phyloP scores from a whole-genome alignment of 2,797 vertebrate genomes.

The Schizopygopsis malacanthus region DNA sequence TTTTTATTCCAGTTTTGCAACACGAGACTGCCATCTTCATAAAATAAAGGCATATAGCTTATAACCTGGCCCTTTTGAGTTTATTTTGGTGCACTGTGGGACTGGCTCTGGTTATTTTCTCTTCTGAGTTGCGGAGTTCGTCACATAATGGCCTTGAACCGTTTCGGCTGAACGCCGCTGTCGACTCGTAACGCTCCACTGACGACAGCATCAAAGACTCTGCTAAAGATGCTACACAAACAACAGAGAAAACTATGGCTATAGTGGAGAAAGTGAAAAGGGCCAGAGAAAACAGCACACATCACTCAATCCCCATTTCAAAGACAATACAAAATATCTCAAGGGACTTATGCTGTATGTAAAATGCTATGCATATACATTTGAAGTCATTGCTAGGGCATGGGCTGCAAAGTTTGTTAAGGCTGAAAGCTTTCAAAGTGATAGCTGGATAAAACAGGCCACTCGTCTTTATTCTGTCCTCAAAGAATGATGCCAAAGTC shows the following conservation, averaged over 20 bases:
- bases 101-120: slow-evolving; percentile 18
- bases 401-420: not conserved
- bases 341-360: not conserved
- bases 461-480: slow-evolving; percentile 19
- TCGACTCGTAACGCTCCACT: slow-evolving; percentile 47
- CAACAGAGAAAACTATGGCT: slow-evolving; percentile 45
- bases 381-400: not conserved
- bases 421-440: slow-evolving; percentile 1
- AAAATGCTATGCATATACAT: not conserved
- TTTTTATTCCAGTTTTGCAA: slow-evolving; percentile 30
- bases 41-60: slow-evolving; percentile 9
- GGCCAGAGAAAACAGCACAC: slow-evolving; percentile 14
- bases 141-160: slow-evolving; percentile 56
- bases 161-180: slow-evolving; percentile 53
- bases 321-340: slow-evolving; percentile 4
- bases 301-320: not conserved
- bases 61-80: not conserved
- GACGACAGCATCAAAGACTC: slow-evolving; percentile 53
- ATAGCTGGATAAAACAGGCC: slow-evolving; percentile 18
- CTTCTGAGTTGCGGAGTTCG: slow-evolving; percentile 45
- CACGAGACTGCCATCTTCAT: slow-evolving; percentile 7
- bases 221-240: slow-evolving; percentile 30
- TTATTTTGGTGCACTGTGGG: slow-evolving; percentile 24
- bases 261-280: slow-evolving; percentile 15
- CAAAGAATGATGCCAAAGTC: not conserved